These are phyloP conservation scores for Clarias laeviceps DNA, from an alignment of 2,797 vertebrate genomes.

Conservation along the genomic window DNA sequence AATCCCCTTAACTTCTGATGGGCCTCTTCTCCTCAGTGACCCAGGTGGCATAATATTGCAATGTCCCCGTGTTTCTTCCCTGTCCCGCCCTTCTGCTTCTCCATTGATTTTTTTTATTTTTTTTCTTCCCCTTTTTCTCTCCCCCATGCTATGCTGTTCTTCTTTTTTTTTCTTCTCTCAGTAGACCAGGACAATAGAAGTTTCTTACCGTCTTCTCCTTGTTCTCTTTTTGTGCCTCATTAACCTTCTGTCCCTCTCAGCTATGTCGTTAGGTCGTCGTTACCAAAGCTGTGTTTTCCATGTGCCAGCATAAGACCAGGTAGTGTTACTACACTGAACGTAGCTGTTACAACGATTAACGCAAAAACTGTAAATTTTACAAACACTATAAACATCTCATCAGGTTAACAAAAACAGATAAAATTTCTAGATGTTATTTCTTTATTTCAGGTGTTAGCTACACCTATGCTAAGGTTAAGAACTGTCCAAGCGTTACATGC, in stretches of 20 bases:
- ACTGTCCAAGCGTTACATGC: neutral
- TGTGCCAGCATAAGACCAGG: constrained; percentile 18
- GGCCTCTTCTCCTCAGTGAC: constrained; percentile 38
- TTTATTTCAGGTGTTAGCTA: neutral
- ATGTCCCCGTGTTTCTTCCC: constrained; percentile 47
- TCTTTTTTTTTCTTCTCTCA: constrained; percentile 32
- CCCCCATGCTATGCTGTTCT: constrained; percentile 19
- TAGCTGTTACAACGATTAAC: neutral
- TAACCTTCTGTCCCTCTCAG: constrained; percentile 62
- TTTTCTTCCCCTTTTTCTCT: constrained; percentile 27
- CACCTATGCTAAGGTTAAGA: neutral
- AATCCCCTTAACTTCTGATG: neutral
- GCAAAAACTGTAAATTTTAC: neutral
- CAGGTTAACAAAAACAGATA: neutral
- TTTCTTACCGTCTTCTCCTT: constrained; percentile 39
- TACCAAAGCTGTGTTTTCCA: constrained; percentile 35
- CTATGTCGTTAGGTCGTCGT: constrained; percentile 38
- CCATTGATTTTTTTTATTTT: constrained; percentile 63
- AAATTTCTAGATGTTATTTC: neutral
- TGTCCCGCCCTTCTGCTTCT: constrained; percentile 61
- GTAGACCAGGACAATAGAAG: constrained; percentile 54
- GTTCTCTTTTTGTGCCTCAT: constrained; percentile 60
- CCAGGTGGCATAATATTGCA: constrained; percentile 52
- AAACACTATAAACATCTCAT: neutral
- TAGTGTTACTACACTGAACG: constrained; percentile 8